These are phyloP conservation scores for Mellivora capensis DNA, from an alignment of 2,113 vertebrate genomes.

Conservation along the genomic window DNA sequence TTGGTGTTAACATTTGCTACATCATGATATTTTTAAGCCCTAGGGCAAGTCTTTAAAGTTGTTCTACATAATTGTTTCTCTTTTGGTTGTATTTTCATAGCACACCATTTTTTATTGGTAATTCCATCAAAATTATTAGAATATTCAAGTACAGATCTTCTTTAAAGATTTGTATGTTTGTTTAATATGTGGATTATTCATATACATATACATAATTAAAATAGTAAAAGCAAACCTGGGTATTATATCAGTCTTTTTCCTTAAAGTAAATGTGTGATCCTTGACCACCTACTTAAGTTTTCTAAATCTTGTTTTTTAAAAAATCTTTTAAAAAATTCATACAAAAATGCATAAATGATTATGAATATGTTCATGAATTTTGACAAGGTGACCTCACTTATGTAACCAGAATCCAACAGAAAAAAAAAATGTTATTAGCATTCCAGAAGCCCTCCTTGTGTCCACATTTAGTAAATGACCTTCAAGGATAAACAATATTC, in stretches of 20 bases:
- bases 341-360: neutral
- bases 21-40: constrained; percentile 13
- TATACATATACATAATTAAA: neutral
- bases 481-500: neutral
- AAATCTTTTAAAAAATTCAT: neutral
- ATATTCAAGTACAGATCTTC: neutral
- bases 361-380: neutral
- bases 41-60: neutral
- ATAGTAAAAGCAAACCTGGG: neutral
- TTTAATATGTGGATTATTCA: neutral
- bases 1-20: neutral
- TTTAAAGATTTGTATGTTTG: neutral
- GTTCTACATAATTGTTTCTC: neutral
- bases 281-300: neutral
- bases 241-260: neutral
- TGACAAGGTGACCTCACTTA: neutral
- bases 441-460: neutral
- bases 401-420: neutral
- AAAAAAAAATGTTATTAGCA: neutral
- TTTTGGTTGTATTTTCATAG: neutral
- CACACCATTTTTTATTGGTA: neutral
- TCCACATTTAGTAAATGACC: neutral
- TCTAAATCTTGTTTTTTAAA: neutral
- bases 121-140: neutral
- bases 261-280: neutral